A percentile compares a stretch with the other conserved stretches of the same genome.
Conservation (phyloP, 2,888 invertebrate genomes). For the Sthenelais limicola region DNA sequence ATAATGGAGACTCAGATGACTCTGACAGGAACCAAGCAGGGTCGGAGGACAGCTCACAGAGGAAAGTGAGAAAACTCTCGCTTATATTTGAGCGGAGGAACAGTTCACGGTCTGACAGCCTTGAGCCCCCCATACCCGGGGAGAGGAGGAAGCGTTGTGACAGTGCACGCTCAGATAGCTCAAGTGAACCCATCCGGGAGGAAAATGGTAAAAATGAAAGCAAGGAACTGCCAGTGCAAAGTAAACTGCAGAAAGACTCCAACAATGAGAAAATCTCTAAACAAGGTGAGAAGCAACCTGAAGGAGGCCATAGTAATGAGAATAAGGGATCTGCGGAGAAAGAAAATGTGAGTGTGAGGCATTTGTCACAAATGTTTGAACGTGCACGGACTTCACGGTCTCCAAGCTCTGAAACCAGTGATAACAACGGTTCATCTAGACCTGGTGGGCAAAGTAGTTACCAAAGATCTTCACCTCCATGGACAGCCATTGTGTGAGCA, state of each 20-base stretch:
- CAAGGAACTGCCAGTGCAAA: slow-evolving; percentile 2
- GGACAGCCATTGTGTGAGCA: slow-evolving; percentile 36
- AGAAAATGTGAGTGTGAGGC: slow-evolving; percentile 30
- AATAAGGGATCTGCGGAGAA: slow-evolving; percentile 15
- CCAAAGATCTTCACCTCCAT: slow-evolving; percentile 1
- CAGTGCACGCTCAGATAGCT: slow-evolving; percentile 3
- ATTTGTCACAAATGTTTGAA: slow-evolving; percentile 40
- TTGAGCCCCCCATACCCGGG: background rate
- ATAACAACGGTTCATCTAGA: slow-evolving; percentile 21
- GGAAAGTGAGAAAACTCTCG: slow-evolving; percentile 34
- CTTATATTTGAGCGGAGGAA: slow-evolving; percentile 37
- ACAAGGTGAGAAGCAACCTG: slow-evolving; percentile 1
- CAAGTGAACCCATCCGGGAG: slow-evolving; percentile 3
- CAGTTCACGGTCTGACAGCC: slow-evolving; percentile 22
- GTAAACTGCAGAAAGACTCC: slow-evolving; percentile 30
- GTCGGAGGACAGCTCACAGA: slow-evolving; percentile 9
- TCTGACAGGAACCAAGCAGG: background rate
- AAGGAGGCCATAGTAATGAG: no score
- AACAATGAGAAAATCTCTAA: slow-evolving; percentile 35
- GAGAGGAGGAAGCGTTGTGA: slow-evolving; percentile 20
- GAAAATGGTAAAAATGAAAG: slow-evolving; percentile 23
- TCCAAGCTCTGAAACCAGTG: background rate
- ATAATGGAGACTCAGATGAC: slow-evolving; percentile 17
- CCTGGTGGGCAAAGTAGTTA: no score
- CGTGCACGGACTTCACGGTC: slow-evolving; percentile 22